These are phyloP conservation scores for Synchiropus splendidus DNA, from an alignment of 2,113 vertebrate genomes.

Conservation along the genomic window DNA sequence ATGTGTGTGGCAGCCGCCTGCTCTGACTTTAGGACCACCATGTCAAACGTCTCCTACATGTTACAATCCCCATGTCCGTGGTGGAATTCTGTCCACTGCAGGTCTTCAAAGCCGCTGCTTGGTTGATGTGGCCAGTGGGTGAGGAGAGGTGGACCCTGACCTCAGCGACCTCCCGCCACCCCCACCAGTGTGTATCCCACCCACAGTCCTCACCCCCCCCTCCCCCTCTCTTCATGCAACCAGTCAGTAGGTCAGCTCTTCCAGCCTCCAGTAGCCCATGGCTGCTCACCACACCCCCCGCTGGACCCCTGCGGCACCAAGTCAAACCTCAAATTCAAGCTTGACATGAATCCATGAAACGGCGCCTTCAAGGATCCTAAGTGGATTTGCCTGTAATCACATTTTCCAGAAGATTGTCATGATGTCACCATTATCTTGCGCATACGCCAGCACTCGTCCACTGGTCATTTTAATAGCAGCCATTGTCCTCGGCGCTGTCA, in stretches of 20 bases:
- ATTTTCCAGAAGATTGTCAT: constrained; percentile 9
- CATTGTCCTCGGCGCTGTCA: constrained; percentile 6
- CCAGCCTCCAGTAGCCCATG: constrained; percentile 1
- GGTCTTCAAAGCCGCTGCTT: constrained; percentile 38
- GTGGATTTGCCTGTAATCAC: neutral
- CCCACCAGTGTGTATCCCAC: neutral
- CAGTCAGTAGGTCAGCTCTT: constrained; percentile 17
- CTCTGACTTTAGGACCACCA: constrained; percentile 57
- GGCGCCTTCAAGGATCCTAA: no score
- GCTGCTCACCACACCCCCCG: neutral
- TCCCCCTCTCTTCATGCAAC: constrained; percentile 4
- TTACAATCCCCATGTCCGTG: constrained; percentile 61
- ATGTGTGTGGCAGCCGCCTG: constrained; percentile 13
- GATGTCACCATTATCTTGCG: neutral
- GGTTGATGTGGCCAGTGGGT: constrained; percentile 42
- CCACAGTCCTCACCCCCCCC: constrained; percentile 21
- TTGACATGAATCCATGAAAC: no score
- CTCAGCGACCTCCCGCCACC: constrained; percentile 45
- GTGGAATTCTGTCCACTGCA: constrained; percentile 54
- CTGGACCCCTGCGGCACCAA: no score
- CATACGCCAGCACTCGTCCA: neutral
- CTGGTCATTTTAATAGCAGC: constrained; percentile 4
- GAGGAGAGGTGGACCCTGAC: constrained; percentile 55
- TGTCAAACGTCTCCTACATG: constrained; percentile 48
- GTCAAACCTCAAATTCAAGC: no score